Evolutionary conservation across 2,888 invertebrate species (phyloP), one percentile per base, ranked within the genome.

Genomic region (Ethmia dodecea): DNA sequence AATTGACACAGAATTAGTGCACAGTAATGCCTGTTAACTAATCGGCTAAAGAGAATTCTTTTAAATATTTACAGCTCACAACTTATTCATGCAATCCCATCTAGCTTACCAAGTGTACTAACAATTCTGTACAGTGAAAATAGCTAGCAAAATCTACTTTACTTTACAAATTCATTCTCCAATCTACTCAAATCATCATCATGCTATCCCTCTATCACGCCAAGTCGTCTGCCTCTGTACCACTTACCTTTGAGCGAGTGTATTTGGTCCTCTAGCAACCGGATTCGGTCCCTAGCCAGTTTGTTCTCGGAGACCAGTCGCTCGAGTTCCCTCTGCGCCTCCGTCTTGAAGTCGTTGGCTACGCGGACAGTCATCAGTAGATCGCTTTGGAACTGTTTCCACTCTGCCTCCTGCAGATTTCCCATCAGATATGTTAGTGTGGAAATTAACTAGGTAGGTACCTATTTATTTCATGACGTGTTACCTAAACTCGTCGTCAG

Each of bases 261-360:
- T 47, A 95, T 87, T 71, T 96, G 95, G 44, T 92, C 90, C 58
- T 94, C 93, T 4, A 96, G 78, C 46, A 89, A 77, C 33, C 93
- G 88, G 40, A 95, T 90, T 51, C 92, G 91, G 56, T 96, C 95
- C 38, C 93, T 87, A 27, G 95, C 91, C 10, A 89, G 77, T 58
- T 93, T 93, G 76, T 97, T 96, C 67, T 97, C 96, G 55, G 93
- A 87, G 40, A 94, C 91, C 29, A 96, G 88, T 29, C 91, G 88
- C 61, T 95, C 94, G 39, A 93, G 78, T 62, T 96, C 95, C 43
- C 93, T 90, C 63, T 94, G 93, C 1, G 96, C 95, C 72, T 97
- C 97, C n/a, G 94, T 95, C 79, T 97, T 96, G 80, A 98, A 96
- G 77, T 98, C 96, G 75, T 98, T 97, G 24, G 98, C 98, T 9